Conservation (phyloP, 2,797 vertebrate species). For the Lates japonicus region DNA sequence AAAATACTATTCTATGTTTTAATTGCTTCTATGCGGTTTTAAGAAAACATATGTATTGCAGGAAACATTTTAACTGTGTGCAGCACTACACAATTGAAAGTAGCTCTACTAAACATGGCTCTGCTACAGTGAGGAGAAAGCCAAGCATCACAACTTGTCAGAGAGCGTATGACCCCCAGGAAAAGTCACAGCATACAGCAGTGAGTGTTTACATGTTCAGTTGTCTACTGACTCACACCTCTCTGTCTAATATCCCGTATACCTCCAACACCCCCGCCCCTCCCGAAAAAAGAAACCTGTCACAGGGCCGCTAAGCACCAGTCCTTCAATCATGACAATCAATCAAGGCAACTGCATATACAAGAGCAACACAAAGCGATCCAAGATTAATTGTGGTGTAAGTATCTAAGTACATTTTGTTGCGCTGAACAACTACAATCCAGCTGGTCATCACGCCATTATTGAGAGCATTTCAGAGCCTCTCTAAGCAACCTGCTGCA, state of each 20-base stretch:
- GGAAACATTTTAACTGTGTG: background rate
- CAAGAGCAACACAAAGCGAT: background rate
- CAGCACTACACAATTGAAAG: background rate
- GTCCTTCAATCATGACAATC: conserved; percentile 25
- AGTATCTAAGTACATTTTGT: conserved; percentile 7
- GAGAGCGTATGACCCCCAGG: conserved; percentile 17
- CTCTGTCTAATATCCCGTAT: conserved; percentile 46
- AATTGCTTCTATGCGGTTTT: background rate
- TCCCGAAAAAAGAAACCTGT: conserved; percentile 36
- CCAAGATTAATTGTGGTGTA: background rate
- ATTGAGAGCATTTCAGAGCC: conserved; percentile 50
- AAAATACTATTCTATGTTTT: background rate
- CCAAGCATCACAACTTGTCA: conserved; percentile 10
- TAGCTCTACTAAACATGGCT: conserved; percentile 44
- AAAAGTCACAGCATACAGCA: conserved; percentile 17
- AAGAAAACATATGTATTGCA: background rate
- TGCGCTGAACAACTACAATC: conserved; percentile 16
- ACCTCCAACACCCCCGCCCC: conserved; percentile 20
- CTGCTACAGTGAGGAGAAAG: conserved; percentile 14
- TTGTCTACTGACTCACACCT: conserved; percentile 51
- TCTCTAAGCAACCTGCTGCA: conserved; percentile 46
- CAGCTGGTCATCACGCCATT: conserved; percentile 43
- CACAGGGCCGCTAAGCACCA: conserved; percentile 26
- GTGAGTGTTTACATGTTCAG: conserved; percentile 30
- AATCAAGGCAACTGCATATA: conserved; percentile 27